Evolutionary conservation across 2,113 vertebrate species (phyloP).

Genomic region (Grammomys dolichurus): DNA sequence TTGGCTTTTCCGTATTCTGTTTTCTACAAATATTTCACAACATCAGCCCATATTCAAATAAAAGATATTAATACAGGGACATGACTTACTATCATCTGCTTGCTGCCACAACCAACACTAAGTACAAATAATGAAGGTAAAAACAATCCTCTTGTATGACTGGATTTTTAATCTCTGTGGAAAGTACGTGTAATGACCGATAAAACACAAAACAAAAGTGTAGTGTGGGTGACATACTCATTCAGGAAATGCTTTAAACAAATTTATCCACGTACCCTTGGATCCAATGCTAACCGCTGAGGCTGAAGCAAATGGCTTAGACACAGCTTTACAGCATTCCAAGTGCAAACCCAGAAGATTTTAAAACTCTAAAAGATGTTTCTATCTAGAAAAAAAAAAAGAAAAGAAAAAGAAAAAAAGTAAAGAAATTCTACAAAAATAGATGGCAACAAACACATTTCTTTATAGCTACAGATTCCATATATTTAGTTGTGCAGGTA

Average conservation of each 20-base stretch:
- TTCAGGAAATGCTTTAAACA: constrained; percentile 4
- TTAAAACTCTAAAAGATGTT: not conserved
- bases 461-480: constrained; percentile 28
- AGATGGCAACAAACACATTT: constrained; percentile 25
- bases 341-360: not conserved
- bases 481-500: not conserved
- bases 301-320: not conserved
- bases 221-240: not conserved
- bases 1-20: constrained; percentile 30
- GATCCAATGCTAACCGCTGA: not conserved
- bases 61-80: not conserved
- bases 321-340: not conserved
- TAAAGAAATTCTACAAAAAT: not conserved
- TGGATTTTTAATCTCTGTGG: not conserved
- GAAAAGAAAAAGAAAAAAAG: not conserved
- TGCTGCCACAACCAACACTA: not conserved
- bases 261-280: not conserved
- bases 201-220: not conserved
- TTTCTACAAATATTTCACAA: constrained; percentile 28
- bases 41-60: not conserved
- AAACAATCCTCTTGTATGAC: not conserved
- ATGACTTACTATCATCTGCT: not conserved
- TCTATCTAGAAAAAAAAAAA: not conserved
- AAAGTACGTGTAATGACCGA: not conserved
- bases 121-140: constrained; percentile 9